Evolutionary conservation across 2,888 invertebrate species (phyloP).

Genomic region (Mellilla xanthometata): DNA sequence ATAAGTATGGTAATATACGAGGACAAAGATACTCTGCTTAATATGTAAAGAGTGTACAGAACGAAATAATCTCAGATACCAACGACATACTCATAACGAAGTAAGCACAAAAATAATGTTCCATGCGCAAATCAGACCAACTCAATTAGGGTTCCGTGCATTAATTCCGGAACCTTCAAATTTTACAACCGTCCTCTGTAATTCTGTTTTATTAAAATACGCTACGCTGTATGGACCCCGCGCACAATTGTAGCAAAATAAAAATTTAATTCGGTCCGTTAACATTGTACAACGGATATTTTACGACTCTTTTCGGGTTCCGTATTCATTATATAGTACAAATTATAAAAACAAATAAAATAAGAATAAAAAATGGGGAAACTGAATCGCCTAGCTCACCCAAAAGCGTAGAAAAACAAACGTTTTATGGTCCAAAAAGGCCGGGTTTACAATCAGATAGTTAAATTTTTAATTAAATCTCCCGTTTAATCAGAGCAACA

Average conservation of each 20-base stretch:
- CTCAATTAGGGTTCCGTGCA: slow-evolving; percentile 60
- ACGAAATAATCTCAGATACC: slow-evolving; percentile 5
- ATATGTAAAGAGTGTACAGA: too few relatives aligned
- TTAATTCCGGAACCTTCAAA: slow-evolving; percentile 70
- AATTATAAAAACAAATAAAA: slow-evolving; percentile 6
- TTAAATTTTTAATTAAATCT: slow-evolving; percentile 60
- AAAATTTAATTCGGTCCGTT: slow-evolving; percentile 58
- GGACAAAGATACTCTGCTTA: too few relatives aligned
- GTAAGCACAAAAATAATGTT: slow-evolving; percentile 53
- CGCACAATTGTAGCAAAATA: slow-evolving; percentile 53
- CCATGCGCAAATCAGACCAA: slow-evolving; percentile 55
- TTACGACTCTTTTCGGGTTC: slow-evolving; percentile 49
- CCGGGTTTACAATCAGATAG: slow-evolving; percentile 53
- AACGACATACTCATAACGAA: slow-evolving; percentile 32
- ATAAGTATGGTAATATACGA: too few relatives aligned
- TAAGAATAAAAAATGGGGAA: not conserved
- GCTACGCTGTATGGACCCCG: slow-evolving; percentile 58
- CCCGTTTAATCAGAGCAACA: slow-evolving; percentile 30
- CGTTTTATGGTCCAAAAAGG: slow-evolving; percentile 42
- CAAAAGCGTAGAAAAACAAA: slow-evolving; percentile 32
- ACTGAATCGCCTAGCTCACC: not conserved
- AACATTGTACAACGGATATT: slow-evolving; percentile 47
- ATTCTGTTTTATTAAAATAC: slow-evolving; percentile 76
- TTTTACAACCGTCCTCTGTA: slow-evolving; percentile 68
- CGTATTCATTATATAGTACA: slow-evolving; percentile 15